A percentile compares a stretch with the other conserved stretches of the same genome.
Conservation (phyloP, 2,888 invertebrate genomes). For the Drosophila stalkeri region DNA sequence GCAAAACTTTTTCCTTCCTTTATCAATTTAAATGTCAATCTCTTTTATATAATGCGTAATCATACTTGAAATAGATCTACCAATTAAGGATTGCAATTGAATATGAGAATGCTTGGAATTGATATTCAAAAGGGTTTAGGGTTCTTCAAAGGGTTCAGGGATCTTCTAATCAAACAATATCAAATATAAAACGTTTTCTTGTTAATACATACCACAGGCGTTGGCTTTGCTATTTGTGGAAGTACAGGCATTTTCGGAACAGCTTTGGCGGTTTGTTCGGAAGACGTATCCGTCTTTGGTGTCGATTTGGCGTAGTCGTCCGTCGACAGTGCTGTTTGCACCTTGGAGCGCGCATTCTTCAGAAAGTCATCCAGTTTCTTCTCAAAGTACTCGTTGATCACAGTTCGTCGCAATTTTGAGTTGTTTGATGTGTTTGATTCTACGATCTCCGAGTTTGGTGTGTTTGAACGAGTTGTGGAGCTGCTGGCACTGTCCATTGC, state of each 20-base stretch:
- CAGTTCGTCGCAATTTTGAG: constrained; percentile 61
- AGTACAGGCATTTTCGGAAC: not conserved
- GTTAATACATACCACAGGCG: constrained; percentile 79
- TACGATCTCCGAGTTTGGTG: constrained; percentile 61
- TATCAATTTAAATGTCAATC: not conserved
- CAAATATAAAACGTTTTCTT: too few species aligned
- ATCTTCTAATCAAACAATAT: too few species aligned
- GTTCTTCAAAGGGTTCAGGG: too few species aligned
- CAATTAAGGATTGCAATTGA: too few species aligned
- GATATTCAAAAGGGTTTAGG: too few species aligned
- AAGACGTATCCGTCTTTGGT: constrained; percentile 10
- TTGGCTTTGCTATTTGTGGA: constrained; percentile 39
- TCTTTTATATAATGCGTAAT: not conserved
- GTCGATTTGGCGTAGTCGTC: not conserved
- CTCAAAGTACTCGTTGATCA: constrained; percentile 79
- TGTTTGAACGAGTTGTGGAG: constrained; percentile 73
- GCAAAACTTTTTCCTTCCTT: not conserved
- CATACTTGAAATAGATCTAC: too few species aligned
- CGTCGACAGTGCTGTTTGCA: constrained; percentile 3
- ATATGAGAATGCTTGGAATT: too few species aligned
- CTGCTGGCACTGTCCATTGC: constrained; percentile 76
- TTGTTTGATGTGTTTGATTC: constrained; percentile 38
- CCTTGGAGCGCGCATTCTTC: constrained; percentile 81
- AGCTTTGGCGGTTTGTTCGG: not conserved
- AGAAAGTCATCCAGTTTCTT: constrained; percentile 82